Evolutionary conservation across 1,140 invertebrate genomes (phyloP).

Genomic region (Anoplophora glabripennis): DNA sequence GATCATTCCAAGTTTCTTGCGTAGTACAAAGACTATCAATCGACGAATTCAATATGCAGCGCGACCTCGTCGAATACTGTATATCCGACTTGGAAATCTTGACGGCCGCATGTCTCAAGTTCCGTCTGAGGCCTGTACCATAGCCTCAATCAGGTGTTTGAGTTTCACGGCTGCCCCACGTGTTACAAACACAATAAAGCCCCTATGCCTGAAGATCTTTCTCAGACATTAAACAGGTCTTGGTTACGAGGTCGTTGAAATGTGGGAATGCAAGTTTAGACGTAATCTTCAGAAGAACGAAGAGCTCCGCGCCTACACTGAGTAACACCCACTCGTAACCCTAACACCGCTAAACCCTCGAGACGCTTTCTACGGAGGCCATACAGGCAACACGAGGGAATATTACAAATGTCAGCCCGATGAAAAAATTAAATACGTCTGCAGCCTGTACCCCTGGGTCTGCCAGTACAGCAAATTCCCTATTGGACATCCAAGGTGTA

Average conservation of each 20-base stretch:
- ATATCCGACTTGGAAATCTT: conserved; percentile 7
- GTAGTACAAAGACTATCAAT: conserved; percentile 21
- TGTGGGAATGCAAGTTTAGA: too few relatives aligned
- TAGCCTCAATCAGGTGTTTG: not conserved
- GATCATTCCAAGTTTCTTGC: conserved; percentile 19
- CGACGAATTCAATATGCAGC: conserved; percentile 7
- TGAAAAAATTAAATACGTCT: conserved; percentile 47
- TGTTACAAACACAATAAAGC: conserved; percentile 18
- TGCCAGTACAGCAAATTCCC: conserved; percentile 43
- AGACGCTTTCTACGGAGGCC: conserved; percentile 39
- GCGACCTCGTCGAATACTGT: not conserved
- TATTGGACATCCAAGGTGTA: conserved; percentile 38
- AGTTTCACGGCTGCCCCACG: conserved; percentile 19
- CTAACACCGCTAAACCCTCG: too few relatives aligned
- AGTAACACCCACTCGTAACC: too few relatives aligned
- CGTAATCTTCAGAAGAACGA: too few relatives aligned
- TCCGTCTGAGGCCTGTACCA: too few relatives aligned
- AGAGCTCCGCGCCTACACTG: too few relatives aligned
- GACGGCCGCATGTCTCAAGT: conserved; percentile 7
- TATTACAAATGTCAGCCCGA: conserved; percentile 31
- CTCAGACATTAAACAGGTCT: too few relatives aligned
- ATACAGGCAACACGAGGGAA: conserved; percentile 42
- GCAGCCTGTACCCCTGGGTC: too few relatives aligned
- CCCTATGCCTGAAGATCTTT: conserved; percentile 14
- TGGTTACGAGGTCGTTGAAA: too few relatives aligned